Percentiles rank a stretch among this genome's conserved stretches.
phyloP scores from a whole-genome alignment of 1,140 invertebrate species.

The Solenopsis invicta region DNA sequence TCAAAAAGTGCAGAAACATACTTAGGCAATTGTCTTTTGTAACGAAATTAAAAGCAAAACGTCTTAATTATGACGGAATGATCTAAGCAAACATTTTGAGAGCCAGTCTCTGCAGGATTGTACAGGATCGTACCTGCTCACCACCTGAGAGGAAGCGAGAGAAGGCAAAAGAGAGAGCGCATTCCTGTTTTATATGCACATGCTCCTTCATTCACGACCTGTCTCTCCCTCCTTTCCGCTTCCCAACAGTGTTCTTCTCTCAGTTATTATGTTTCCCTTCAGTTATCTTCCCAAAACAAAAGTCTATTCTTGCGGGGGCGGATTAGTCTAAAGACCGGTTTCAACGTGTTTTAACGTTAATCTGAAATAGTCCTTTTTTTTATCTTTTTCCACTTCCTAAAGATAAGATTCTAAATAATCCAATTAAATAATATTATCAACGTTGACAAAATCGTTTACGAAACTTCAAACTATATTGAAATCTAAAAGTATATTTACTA shows the following conservation, averaged over 20 bases:
- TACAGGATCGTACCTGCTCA: slow-evolving; percentile 32
- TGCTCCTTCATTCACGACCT: slow-evolving; percentile 69
- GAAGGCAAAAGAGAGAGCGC: slow-evolving; percentile 29
- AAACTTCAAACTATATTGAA: background rate
- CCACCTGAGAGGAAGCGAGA: slow-evolving; percentile 17
- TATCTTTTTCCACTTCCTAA: background rate
- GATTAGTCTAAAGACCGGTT: slow-evolving; percentile 1
- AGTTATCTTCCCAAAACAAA: slow-evolving; percentile 26
- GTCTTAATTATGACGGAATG: background rate
- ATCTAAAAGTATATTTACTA: too few relatives aligned
- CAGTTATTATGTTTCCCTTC: slow-evolving; percentile 1
- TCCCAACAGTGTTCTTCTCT: background rate
- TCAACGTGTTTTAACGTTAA: background rate
- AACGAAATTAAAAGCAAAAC: background rate
- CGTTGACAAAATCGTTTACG: background rate
- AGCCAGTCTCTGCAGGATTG: background rate
- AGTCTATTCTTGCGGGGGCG: background rate
- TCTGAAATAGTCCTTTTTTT: background rate
- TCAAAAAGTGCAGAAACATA: background rate
- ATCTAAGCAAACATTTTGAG: background rate
- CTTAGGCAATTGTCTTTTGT: background rate
- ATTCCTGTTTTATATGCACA: slow-evolving; percentile 53
- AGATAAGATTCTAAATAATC: background rate
- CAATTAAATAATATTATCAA: background rate
- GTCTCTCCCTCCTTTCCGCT: slow-evolving; percentile 47